These are phyloP conservation scores for Dasyprocta punctata DNA, from an alignment of 2,113 vertebrate species.

Conservation along the genomic window DNA sequence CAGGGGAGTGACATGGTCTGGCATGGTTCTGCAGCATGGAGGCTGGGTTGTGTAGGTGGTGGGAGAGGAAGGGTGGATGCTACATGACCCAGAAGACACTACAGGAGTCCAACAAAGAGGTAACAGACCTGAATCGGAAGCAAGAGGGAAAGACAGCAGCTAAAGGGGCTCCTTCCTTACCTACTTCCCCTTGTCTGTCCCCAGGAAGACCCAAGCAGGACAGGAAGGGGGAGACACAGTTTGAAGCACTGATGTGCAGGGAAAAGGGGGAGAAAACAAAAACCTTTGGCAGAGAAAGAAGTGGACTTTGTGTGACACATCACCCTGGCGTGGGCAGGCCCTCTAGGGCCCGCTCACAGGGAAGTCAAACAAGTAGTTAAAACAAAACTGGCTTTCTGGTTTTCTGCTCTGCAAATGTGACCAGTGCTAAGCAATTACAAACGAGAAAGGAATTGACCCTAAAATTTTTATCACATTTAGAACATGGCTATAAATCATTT, in stretches of 20 bases:
- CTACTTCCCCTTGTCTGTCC: neutral
- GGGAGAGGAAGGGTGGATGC: neutral
- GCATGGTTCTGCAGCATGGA: neutral
- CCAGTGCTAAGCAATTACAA: neutral
- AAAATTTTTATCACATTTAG: neutral
- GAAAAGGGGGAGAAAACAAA: neutral
- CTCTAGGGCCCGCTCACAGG: neutral
- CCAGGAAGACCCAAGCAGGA: neutral
- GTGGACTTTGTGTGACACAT: neutral
- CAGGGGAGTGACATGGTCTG: neutral
- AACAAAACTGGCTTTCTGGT: neutral
- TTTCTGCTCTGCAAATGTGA: neutral
- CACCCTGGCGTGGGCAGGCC: neutral
- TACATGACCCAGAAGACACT: too few relatives aligned
- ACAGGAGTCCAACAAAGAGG: neutral
- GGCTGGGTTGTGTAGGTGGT: neutral
- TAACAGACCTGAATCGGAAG: fast-evolving
- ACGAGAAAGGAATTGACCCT: neutral
- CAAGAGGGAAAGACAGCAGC: neutral
- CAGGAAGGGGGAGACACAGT: neutral
- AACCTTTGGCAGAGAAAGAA: neutral
- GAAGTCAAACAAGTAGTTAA: neutral
- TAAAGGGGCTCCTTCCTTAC: too few relatives aligned
- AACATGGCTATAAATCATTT: neutral
- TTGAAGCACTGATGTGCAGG: too few relatives aligned